phyloP scores from a whole-genome alignment of 2,113 vertebrate species.

The Canis aureus region DNA sequence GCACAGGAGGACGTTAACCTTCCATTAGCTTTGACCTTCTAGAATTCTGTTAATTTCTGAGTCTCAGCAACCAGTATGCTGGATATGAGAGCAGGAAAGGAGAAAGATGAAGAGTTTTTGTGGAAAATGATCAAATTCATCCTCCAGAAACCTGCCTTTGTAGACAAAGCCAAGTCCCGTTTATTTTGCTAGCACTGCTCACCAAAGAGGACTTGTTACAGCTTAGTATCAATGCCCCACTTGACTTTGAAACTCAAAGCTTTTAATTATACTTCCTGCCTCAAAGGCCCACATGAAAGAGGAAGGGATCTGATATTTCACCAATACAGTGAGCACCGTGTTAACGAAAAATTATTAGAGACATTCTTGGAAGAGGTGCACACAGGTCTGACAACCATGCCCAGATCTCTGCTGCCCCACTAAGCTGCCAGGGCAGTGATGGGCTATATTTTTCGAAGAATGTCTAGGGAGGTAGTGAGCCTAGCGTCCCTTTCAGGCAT shows the following conservation, averaged over 20 bases:
- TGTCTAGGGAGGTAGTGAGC: neutral
- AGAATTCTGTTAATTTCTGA: neutral
- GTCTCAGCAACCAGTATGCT: neutral
- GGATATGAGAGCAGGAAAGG: neutral
- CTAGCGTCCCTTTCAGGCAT: too few species aligned
- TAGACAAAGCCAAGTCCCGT: neutral
- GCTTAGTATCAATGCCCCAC: neutral
- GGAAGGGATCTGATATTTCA: neutral
- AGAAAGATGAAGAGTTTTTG: neutral
- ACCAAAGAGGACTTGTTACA: neutral
- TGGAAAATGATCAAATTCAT: neutral
- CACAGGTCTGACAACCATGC: too few species aligned
- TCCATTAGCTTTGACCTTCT: neutral
- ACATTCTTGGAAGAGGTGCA: neutral
- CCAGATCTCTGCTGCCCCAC: too few species aligned
- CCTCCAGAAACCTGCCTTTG: neutral
- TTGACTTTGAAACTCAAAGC: neutral
- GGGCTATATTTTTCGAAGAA: neutral
- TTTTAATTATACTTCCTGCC: neutral
- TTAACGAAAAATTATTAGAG: neutral
- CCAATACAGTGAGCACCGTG: too few species aligned
- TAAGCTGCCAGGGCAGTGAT: neutral
- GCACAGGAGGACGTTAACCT: neutral
- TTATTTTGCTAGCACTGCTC: too few species aligned
- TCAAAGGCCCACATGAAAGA: neutral